phyloP scores from a whole-genome alignment of 1,140 invertebrate species.

The Chrysoperla carnea region DNA sequence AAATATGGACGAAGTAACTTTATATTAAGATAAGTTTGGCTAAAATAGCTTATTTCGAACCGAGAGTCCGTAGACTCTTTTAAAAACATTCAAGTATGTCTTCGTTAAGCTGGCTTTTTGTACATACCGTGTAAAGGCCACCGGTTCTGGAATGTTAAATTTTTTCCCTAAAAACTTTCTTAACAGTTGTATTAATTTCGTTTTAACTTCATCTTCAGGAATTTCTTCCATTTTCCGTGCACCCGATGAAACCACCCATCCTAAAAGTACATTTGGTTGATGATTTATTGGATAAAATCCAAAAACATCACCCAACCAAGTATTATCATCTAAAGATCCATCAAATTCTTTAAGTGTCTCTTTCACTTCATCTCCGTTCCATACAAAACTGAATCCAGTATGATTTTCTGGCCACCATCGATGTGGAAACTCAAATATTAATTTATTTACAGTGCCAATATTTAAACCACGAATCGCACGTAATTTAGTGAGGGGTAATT shows the following conservation, averaged over 20 bases:
- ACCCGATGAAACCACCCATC: conserved; percentile 35
- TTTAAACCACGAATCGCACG: conserved; percentile 40
- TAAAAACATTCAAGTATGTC: too few species aligned
- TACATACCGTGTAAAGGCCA: too few species aligned
- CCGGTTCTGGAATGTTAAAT: conserved; percentile 31
- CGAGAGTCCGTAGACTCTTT: too few species aligned
- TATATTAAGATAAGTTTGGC: too few species aligned
- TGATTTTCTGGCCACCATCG: conserved; percentile 38
- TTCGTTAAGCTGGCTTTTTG: too few species aligned
- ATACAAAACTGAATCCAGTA: conserved; percentile 30
- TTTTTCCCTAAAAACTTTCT: conserved; percentile 25
- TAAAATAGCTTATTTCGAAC: too few species aligned
- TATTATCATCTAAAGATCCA: conserved; percentile 2
- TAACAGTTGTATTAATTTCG: conserved; percentile 26
- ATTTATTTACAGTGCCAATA: conserved; percentile 56
- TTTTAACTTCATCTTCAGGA: conserved; percentile 26
- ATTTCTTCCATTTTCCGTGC: conserved; percentile 30
- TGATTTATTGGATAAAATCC: conserved; percentile 33
- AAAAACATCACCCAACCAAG: conserved; percentile 30
- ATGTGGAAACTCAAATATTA: conserved; percentile 47
- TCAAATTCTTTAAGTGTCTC: too few species aligned
- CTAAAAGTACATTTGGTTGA: conserved; percentile 31
- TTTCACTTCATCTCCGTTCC: conserved; percentile 25
- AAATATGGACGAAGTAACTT: too few species aligned
- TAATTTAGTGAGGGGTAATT: conserved; percentile 36